phyloP scores from a whole-genome alignment of 1,140 invertebrate genomes.

The Drosophila willistoni region DNA sequence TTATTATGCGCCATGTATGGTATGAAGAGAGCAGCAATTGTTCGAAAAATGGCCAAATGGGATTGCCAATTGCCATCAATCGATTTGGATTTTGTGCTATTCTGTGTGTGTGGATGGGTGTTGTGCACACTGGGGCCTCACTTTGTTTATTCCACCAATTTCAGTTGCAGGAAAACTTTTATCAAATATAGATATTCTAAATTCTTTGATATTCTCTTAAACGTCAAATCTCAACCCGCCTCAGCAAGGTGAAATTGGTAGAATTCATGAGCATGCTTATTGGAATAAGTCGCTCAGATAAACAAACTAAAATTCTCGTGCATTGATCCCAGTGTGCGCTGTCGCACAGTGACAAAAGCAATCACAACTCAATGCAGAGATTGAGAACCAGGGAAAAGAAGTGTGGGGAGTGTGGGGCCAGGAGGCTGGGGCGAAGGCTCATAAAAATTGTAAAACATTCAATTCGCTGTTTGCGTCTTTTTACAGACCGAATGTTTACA shows the following conservation, averaged over 20 bases:
- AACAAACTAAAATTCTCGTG: neutral
- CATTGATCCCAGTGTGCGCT: constrained; percentile 3
- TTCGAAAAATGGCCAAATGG: constrained; percentile 44
- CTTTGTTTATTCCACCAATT: too few relatives aligned
- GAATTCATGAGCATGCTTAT: too few relatives aligned
- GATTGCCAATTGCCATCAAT: constrained; percentile 69
- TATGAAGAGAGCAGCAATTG: constrained; percentile 46
- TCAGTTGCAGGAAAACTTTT: too few relatives aligned
- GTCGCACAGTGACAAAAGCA: constrained; percentile 50
- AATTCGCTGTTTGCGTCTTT: neutral
- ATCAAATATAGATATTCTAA: too few relatives aligned
- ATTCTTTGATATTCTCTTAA: too few relatives aligned
- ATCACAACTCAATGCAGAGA: constrained; percentile 56
- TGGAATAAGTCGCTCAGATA: neutral
- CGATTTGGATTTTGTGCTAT: constrained; percentile 47
- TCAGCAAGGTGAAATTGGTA: too few relatives aligned
- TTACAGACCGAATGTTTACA: neutral
- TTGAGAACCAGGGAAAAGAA: constrained; percentile 25
- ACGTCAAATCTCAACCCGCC: too few relatives aligned
- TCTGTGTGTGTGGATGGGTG: neutral
- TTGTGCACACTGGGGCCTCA: constrained; percentile 11
- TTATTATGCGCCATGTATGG: constrained; percentile 27
- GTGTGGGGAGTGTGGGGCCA: too few relatives aligned
- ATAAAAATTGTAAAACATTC: constrained; percentile 68
- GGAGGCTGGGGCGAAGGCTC: constrained; percentile 18